Percentiles rank a stretch among this genome's conserved stretches.
Conservation (phyloP, 2,888 invertebrate genomes). For the Phasia obesa region DNA sequence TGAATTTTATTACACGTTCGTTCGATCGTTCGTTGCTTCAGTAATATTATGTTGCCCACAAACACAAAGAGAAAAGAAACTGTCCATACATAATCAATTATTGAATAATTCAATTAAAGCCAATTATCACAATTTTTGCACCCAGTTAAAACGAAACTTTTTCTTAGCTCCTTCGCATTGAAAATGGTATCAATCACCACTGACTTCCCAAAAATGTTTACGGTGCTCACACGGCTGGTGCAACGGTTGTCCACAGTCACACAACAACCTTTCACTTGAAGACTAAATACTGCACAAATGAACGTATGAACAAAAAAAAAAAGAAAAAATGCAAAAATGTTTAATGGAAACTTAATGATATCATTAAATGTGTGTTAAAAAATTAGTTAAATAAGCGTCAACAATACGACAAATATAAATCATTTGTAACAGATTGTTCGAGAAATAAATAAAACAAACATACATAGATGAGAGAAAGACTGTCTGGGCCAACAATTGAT, state of each 20-base stretch:
- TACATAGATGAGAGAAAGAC: constrained; percentile 17
- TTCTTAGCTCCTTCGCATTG: constrained; percentile 31
- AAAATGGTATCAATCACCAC: constrained; percentile 63
- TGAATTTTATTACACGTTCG: constrained; percentile 29
- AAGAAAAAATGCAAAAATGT: constrained; percentile 51
- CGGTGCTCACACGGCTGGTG: constrained; percentile 3
- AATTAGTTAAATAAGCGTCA: constrained; percentile 72
- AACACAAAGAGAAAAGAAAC: neutral
- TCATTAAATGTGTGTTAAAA: constrained; percentile 72
- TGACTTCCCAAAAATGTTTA: constrained; percentile 47
- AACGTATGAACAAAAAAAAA: constrained; percentile 27
- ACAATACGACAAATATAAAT: constrained; percentile 70
- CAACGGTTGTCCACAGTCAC: neutral
- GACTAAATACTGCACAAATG: neutral
- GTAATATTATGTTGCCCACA: constrained; percentile 45
- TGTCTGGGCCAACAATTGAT: constrained; percentile 46
- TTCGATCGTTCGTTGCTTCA: constrained; percentile 6
- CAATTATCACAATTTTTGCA: constrained; percentile 63
- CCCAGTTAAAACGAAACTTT: constrained; percentile 36
- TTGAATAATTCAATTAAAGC: constrained; percentile 68
- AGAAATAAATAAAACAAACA: constrained; percentile 17
- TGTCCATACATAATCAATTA: constrained; percentile 61
- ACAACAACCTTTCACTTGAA: constrained; percentile 64
- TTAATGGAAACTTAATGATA: constrained; percentile 70
- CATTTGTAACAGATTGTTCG: constrained; percentile 63